These are phyloP conservation scores for Sminthurinus aureus DNA, from an alignment of 2,888 invertebrate species.

Conservation along the genomic window DNA sequence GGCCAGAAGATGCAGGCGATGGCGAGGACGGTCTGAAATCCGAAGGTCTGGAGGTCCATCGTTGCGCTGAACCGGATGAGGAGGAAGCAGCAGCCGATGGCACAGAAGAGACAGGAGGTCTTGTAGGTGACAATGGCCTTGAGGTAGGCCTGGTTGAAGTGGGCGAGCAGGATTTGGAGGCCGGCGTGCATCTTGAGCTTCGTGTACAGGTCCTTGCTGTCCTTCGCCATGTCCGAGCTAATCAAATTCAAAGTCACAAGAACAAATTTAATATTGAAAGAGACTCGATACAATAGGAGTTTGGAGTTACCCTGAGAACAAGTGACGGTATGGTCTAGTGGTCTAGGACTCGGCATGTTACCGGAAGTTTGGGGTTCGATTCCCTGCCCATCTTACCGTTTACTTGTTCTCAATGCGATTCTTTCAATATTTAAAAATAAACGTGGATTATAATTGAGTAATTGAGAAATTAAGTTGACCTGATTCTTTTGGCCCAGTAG, in stretches of 20 bases:
- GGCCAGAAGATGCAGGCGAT: not conserved
- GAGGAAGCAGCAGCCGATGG: not conserved
- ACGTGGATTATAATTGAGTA: not conserved
- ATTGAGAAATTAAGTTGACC: not conserved
- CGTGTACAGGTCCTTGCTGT: not conserved
- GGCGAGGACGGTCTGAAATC: not conserved
- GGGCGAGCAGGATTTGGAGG: not conserved
- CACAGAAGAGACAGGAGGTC: not conserved
- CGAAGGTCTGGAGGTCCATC: not conserved
- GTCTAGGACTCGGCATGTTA: not conserved
- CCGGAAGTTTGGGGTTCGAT: not conserved
- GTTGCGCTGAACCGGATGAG: not conserved
- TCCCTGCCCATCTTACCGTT: no score
- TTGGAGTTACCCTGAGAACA: no score
- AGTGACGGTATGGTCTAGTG: no score
- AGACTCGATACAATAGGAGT: no score
- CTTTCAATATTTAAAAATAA: no score
- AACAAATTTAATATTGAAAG: no score
- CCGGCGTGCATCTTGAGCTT: not conserved
- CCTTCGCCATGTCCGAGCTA: not conserved
- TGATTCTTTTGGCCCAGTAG: not conserved
- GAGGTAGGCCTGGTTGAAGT: not conserved
- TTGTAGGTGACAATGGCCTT: not conserved
- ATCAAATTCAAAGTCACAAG: not conserved
- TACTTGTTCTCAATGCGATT: no score